These are phyloP conservation scores for Plutella xylostella DNA, from an alignment of 2,888 invertebrate species.

Conservation along the genomic window DNA sequence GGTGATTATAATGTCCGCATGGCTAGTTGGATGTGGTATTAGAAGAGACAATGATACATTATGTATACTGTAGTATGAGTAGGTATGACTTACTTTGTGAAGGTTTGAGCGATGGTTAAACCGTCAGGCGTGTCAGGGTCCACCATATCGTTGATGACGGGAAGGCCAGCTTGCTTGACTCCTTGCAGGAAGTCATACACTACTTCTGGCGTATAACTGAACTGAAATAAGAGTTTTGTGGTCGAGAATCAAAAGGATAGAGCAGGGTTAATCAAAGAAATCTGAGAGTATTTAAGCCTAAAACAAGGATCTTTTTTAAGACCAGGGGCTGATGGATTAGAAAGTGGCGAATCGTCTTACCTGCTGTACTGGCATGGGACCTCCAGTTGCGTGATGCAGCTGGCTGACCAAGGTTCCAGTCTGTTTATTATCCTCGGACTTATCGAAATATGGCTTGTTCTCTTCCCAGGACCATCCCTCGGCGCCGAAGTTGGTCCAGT, in stretches of 20 bases:
- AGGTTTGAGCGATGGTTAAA: slow-evolving; percentile 72
- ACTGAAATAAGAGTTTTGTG: slow-evolving; percentile 54
- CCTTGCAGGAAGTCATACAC: slow-evolving; percentile 65
- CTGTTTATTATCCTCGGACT: slow-evolving; percentile 69
- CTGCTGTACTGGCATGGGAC: slow-evolving; percentile 66
- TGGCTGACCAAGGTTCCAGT: slow-evolving; percentile 62
- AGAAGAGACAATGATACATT: not conserved
- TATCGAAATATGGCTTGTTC: slow-evolving; percentile 71
- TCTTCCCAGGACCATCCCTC: slow-evolving; percentile 74
- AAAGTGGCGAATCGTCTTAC: slow-evolving; percentile 23
- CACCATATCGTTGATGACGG: slow-evolving; percentile 69
- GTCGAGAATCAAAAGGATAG: no score
- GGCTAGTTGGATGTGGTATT: not conserved
- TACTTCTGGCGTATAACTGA: slow-evolving; percentile 67
- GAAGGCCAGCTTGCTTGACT: slow-evolving; percentile 64
- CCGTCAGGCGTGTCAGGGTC: slow-evolving; percentile 69
- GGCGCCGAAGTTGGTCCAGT: slow-evolving; percentile 73
- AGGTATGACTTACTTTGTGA: slow-evolving; percentile 50
- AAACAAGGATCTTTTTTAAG: no score
- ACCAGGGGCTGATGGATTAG: not conserved
- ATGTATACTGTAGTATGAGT: not conserved
- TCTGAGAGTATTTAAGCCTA: no score
- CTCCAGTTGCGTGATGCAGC: slow-evolving; percentile 64
- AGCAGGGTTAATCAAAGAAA: no score
- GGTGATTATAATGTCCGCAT: not conserved